Conservation (phyloP, 1,140 invertebrate genomes). For the Sarcophaga peregrina region DNA sequence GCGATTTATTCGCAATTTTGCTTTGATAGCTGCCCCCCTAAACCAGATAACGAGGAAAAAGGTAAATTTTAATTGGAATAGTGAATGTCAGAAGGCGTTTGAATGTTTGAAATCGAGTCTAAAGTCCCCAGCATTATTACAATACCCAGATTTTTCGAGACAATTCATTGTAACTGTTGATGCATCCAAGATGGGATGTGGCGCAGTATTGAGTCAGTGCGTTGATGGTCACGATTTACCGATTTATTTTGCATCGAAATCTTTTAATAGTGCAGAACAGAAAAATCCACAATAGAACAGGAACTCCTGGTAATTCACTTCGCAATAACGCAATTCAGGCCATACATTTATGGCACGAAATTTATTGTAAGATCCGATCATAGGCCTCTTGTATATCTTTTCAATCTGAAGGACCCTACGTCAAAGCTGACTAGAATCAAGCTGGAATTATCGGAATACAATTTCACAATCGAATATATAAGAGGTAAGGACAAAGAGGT, state of each 20-base stretch:
- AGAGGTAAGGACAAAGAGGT: too few species aligned
- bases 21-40: not conserved
- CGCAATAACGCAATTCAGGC: not conserved
- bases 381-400: not conserved
- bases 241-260: not conserved
- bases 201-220: too few species aligned
- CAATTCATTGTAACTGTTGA: too few species aligned
- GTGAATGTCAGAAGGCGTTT: not conserved
- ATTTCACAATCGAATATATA: too few species aligned
- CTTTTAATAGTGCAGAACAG: not conserved
- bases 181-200: too few species aligned
- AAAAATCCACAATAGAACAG: conserved; percentile 14
- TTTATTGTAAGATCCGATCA: not conserved
- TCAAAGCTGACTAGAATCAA: not conserved
- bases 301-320: not conserved
- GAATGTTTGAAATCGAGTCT: not conserved
- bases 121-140: not conserved
- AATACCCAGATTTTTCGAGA: too few species aligned
- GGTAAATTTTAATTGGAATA: not conserved
- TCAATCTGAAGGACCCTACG: not conserved
- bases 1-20: too few species aligned
- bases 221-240: not conserved
- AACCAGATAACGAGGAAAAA: not conserved
- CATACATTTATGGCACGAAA: not conserved
- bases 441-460: not conserved